Evolutionary conservation across 2,888 invertebrate genomes (phyloP), one percentile per base, ranked within the genome.

Genomic region (Scaptomyza cyrtandrae): DNA sequence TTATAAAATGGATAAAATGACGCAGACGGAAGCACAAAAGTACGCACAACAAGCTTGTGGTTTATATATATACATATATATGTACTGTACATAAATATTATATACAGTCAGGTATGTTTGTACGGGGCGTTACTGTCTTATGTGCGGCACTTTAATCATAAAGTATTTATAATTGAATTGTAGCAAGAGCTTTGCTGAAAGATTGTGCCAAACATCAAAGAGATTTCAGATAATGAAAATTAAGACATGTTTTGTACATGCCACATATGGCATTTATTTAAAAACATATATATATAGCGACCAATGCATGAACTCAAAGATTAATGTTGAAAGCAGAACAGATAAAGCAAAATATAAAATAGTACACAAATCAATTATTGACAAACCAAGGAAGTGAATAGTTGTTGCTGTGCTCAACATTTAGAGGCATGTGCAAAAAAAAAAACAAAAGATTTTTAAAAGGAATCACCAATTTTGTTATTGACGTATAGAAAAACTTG

Each of bases 141-240:
- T 77, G 80, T 60, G 74, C 78, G 84, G 87, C 82, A 71, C 78
- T 82, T 69, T 77, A 77, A 78, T 73, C 78, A 78, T 73, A 68
- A 74, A 71, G 59, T 78, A 69, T 76, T 79, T 79, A 69, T 82
- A 87, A 82, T 82, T 82, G 87, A 82, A 82, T 87, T 87, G 87
- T 87, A 62, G 79, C 82, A 70, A 55, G 44, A 66, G 45, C 65
- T 65, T 64, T 72, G 85, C 67, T 82, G 70, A 85, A 75, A 85
- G 70, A 63, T 75, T 58, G 56, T 73, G 61, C 68, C 75, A 69
- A 59, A 60, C 68, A 71, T 78, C 72, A 73, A 80, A 64, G 43
- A 71, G 67, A 86, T 87, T 69, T 55, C 9, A 75, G 78, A 73
- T 75, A 74, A 43, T 48, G 55, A 61, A 73, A 69, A 78, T 78